Evolutionary conservation across 2,888 invertebrate genomes (phyloP), one percentile per base, ranked within the genome.

Genomic region (Aspidapion aeneum): DNA sequence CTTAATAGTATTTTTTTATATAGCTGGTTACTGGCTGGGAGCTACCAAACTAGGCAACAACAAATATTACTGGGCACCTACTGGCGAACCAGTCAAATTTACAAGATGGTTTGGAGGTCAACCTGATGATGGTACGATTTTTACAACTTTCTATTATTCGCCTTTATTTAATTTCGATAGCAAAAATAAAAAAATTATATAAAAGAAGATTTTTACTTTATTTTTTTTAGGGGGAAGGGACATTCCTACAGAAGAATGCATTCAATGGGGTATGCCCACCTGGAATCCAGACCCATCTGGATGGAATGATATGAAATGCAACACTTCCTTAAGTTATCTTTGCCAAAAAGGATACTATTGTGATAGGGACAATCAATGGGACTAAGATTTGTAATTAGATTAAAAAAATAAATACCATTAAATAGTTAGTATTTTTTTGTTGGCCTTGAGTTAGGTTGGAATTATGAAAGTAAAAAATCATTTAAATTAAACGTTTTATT

Each of bases 1-100:
- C n/a, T n/a, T n/a, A n/a, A n/a, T n/a, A n/a, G n/a, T 12, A 35
- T 35, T 35, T 35, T 35, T 35, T 55, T 61, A 21, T 57, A 2
- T 49, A 61, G 61, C n/a, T 1, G 60, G 60, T 7, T 65, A 59
- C 56, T 66, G 66, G 66, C 35, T 66, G 18, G 56, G 57, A 1
- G 66, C 51, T n/a, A 65, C 66, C 1, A 64, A 63, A 35, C 22
- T 63, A 57, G 66, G 66, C 48, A 65, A 66, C 17, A 62, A 55
- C 18, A 9, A 63, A 18, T 65, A 52, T 21, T 66, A 64, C 21
- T 66, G 66, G 66, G 61, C 57, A 2, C 51, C 63, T n/a, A 57
- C 66, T 5, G 66, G 66, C 17, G 21, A 12, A 1, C 55, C 55
- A 55, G 55, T 66, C 19, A 17, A 50, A 9, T 66, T 58, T 19